These are phyloP conservation scores for Cremastinae sp. DNA, from an alignment of 2,888 invertebrate species.

Conservation along the genomic window DNA sequence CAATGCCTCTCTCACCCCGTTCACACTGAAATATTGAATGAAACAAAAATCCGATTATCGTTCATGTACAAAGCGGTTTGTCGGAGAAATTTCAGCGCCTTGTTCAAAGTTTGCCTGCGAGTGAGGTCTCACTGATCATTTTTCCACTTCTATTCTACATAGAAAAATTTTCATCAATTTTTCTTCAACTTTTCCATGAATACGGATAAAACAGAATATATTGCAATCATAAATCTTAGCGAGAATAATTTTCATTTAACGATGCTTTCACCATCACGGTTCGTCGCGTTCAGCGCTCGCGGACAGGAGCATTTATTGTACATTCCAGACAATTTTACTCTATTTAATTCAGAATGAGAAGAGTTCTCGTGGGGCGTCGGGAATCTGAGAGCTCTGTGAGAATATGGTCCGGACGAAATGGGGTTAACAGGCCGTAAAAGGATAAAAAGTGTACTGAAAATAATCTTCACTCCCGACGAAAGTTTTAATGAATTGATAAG, in stretches of 20 bases:
- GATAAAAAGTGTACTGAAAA: conserved; percentile 15
- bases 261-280: too few relatives aligned
- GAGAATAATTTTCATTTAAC: too few relatives aligned
- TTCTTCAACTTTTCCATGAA: too few relatives aligned
- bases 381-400: conserved; percentile 16
- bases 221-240: too few relatives aligned
- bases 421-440: conserved; percentile 30
- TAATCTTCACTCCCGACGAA: conserved; percentile 40
- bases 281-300: neutral
- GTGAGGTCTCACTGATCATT: too few relatives aligned
- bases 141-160: too few relatives aligned
- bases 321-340: neutral
- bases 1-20: conserved; percentile 4
- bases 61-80: neutral
- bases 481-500: conserved; percentile 62
- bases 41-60: conserved; percentile 20
- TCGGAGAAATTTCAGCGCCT: too few relatives aligned
- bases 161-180: too few relatives aligned
- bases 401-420: conserved; percentile 20
- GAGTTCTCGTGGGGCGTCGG: conserved; percentile 6
- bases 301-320: neutral
- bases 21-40: conserved; percentile 37
- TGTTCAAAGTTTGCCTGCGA: too few relatives aligned
- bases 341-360: conserved; percentile 4
- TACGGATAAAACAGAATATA: too few relatives aligned